Base-by-base conservation (phyloP, 2,797 vertebrate species). In the Chelidonichthys spinosus region DNA sequence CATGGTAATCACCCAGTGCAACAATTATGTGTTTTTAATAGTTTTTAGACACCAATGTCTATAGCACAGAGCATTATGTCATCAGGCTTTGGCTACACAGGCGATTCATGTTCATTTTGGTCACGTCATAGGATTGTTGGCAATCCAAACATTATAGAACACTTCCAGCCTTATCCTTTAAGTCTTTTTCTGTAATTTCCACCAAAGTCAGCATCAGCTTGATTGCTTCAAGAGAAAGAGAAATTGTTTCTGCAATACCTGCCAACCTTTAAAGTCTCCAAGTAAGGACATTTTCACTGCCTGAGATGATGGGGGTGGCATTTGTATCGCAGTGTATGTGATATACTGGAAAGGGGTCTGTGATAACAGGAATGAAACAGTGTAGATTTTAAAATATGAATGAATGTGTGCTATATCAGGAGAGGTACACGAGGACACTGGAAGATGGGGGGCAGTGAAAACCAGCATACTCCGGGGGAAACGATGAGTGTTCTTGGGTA, bases 331-430 rank as follows among this genome's bases (percentile, higher is more conserved):
- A 47, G n/a, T 39, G 4, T 39, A 36, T 14, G 32, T 42, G 6
- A 60, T 35, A 18, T 37, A 44, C 40, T 46, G 42, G 10, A 43
- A 25, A 47, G 42, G 7, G 13, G 4, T 18, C n/a, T 63, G 2
- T 58, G 17, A 49, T 32, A 35, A 65, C 17, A 59, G 13, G 4
- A 66, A 33, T 35, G 25, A 60, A 63, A 64, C 8, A 33, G 44
- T 37, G 44, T 32, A 11, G 15, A 35, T 63, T 52, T 66, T 64
- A 0, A 73, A 83, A 78, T 88, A 69, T 71, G 11, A 56, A 85
- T 85, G 52, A 81, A 52, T 18, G 42, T 59, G 50, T 65, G 74
- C 9, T 62, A 44, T 74, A 73, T 74, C 15, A 47, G 66, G 37
- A 68, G 36, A 74, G 59, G 15, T 65, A 36, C 14, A 63, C 14